Evolutionary conservation across 2,888 invertebrate species (phyloP), one percentile per base, ranked within the genome.

Genomic region (Dioctria rufipes): DNA sequence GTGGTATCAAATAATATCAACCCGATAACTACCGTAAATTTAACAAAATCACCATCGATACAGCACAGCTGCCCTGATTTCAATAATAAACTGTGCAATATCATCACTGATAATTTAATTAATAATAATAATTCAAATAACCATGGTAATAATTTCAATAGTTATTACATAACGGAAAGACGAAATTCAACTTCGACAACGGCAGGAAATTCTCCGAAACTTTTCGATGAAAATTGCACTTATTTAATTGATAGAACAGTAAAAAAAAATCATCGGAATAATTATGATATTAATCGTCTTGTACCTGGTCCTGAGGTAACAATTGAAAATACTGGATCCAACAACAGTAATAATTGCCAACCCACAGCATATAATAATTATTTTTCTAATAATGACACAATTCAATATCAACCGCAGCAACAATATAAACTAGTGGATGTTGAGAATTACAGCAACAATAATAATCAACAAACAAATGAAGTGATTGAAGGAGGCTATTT

Each of bases 1-100:
- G 25, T 54, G 80, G 37, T 63, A 77, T 46, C 78, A 61, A 39
- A 37, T 13, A 54, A 25, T 13, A 25, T 49, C 42, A 3, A 63
- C 9, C 65, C 80, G 5, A 78, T 77, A 1, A 81, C 80, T 11
- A 81, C 71, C 9, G 80, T 80, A 5, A 81, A 80, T 78, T 65
- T 82, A 11, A 83, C 83, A 43, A 82, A 83, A 65, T 81, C 82
- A n/a, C 80, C 83, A n/a, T 80, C 81, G 25, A 80, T 82, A 51
- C 82, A 82, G 67, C 81, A 82, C 58, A 82, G 82, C 43, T 80
- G 73, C 8, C 43, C 78, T 8, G 60, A 69, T n/a, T 25, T 42
- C 42, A 40, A 40, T 5, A 65, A 6, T 4, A 78, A 66, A 13
- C 66, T 54, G 37, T 67, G 54, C 66, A 78, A 78, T 78, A 78